A percentile compares a stretch with the other conserved stretches of the same genome.
phyloP scores from a whole-genome alignment of 2,113 vertebrate genomes.

The Mus pahari region DNA sequence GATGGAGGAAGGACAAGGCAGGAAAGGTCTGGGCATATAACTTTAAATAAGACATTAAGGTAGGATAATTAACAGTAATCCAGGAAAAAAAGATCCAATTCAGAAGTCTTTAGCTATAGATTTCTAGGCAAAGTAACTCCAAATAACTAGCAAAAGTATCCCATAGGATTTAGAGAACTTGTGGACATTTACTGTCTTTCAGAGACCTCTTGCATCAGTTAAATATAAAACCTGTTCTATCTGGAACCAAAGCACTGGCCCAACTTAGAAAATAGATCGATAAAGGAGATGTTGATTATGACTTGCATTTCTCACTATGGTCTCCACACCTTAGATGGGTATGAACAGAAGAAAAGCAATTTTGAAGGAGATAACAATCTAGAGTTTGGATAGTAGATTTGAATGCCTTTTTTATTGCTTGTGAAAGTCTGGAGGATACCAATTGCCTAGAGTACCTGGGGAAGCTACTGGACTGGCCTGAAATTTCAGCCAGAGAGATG shows the following conservation, averaged over 20 bases:
- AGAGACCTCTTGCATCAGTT: not conserved
- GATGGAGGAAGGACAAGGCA: not conserved
- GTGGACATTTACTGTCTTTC: not conserved
- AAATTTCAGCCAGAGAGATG: slow-evolving; percentile 1
- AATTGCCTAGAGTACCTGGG: not conserved
- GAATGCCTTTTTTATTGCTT: not conserved
- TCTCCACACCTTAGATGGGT: not conserved
- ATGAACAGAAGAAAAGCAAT: not conserved
- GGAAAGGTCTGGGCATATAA: not conserved
- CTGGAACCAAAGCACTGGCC: not conserved
- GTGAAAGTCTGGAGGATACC: not conserved
- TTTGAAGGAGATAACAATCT: not conserved
- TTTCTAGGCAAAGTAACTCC: not conserved
- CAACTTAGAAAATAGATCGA: not conserved
- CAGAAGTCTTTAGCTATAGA: not conserved
- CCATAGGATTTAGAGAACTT: not conserved
- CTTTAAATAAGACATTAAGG: not conserved
- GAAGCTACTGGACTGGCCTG: not conserved
- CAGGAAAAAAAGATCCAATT: not conserved
- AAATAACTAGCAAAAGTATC: not conserved
- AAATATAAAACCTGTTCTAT: not conserved
- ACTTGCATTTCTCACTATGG: not conserved
- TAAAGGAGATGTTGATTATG: not conserved
- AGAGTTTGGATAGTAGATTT: not conserved
- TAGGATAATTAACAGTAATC: not conserved